phyloP scores from a whole-genome alignment of 2,113 vertebrate species.

The Mustela nigripes region DNA sequence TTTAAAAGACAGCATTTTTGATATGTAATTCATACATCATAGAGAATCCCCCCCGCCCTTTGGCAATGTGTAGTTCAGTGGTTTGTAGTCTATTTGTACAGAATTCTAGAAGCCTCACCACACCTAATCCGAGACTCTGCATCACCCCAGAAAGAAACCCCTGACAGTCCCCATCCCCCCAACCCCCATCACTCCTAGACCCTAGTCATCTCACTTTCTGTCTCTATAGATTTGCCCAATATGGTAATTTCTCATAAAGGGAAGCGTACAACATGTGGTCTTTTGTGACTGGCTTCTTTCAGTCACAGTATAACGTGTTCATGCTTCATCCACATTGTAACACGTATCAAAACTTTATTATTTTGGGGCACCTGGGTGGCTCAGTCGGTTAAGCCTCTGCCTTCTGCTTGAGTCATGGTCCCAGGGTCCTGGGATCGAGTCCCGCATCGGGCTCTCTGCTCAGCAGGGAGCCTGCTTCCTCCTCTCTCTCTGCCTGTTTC shows the following conservation, averaged over 20 bases:
- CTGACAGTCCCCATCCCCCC: background rate
- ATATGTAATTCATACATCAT: background rate
- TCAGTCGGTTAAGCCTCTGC: no score
- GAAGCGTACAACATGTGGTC: accelerated
- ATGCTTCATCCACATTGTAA: background rate
- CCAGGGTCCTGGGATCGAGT: no score
- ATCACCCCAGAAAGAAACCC: background rate
- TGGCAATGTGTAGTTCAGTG: background rate
- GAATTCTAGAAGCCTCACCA: background rate
- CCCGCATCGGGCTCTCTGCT: no score
- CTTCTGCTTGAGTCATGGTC: no score
- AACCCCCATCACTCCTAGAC: no score
- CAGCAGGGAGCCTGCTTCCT: no score
- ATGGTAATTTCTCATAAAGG: background rate
- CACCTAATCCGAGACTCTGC: background rate
- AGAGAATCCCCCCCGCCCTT: background rate
- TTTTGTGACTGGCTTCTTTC: background rate
- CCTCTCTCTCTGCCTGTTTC: accelerated
- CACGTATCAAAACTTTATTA: no score
- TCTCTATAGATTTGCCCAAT: no score
- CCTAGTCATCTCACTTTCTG: accelerated
- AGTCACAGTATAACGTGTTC: no score
- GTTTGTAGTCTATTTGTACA: background rate
- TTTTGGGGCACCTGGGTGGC: no score
- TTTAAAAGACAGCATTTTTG: background rate